Conservation (phyloP, 2,888 invertebrate genomes). For the Drosophila quinaria region DNA sequence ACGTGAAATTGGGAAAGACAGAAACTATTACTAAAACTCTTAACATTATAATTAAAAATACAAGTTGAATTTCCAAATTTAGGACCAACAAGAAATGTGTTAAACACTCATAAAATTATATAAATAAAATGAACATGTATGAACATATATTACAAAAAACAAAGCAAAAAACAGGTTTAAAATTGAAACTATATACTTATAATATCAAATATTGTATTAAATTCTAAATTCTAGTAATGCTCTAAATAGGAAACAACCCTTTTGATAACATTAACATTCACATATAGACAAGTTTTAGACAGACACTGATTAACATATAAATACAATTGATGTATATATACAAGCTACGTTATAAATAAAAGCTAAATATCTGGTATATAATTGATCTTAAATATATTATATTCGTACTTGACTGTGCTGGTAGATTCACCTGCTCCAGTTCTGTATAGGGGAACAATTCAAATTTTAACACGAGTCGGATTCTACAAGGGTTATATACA, state of each 20-base stretch:
- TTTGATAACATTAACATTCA: background rate
- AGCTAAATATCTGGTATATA: slow-evolving; percentile 6
- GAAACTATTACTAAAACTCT: no score
- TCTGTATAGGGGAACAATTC: slow-evolving; percentile 20
- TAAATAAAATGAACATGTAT: background rate
- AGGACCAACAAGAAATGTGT: background rate
- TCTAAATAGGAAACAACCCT: background rate
- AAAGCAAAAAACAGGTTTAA: background rate
- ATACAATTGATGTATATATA: background rate
- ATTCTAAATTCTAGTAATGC: background rate
- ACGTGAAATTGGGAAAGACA: background rate
- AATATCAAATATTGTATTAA: slow-evolving; percentile 1
- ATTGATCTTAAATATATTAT: slow-evolving; percentile 11
- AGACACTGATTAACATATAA: background rate
- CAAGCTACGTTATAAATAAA: slow-evolving; percentile 4
- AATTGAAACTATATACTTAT: background rate
- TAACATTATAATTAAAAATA: no score
- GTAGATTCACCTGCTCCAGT: slow-evolving; percentile 14
- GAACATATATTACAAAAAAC: background rate
- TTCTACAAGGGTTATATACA: background rate
- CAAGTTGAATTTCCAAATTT: background rate
- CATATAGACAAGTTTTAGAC: background rate
- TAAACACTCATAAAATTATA: background rate
- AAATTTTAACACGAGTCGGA: background rate
- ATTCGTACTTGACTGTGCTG: slow-evolving; percentile 15